A percentile compares a stretch with the other conserved stretches of the same genome.
Evolutionary conservation across 2,888 invertebrate species (phyloP).

Genomic region (Cheilosia grossa): DNA sequence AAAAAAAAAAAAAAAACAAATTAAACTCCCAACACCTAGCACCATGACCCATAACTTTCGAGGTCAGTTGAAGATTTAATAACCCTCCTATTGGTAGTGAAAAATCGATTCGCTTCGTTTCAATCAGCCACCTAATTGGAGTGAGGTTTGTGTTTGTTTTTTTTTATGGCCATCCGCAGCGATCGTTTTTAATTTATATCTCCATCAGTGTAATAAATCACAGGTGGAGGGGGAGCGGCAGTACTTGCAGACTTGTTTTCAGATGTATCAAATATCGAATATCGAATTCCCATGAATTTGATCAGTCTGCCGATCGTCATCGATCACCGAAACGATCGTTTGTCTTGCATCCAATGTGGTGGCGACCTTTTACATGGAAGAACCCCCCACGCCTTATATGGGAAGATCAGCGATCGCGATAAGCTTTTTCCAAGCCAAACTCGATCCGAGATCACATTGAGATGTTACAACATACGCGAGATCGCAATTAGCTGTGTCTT

Average conservation of each 20-base stretch:
- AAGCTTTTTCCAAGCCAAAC: constrained; percentile 41
- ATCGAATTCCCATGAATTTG: constrained; percentile 24
- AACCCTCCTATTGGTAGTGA: constrained; percentile 13
- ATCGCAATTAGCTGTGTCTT: constrained; percentile 62
- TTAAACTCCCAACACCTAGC: constrained; percentile 50
- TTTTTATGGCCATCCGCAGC: constrained; percentile 12
- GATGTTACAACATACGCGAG: constrained; percentile 71
- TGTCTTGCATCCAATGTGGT: constrained; percentile 11
- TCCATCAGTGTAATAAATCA: constrained; percentile 27
- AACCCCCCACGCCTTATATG: constrained; percentile 36
- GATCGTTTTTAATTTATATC: constrained; percentile 35
- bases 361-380: constrained; percentile 62
- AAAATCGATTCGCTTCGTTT: constrained; percentile 15
- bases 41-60: constrained; percentile 49
- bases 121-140: constrained; percentile 53
- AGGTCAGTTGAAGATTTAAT: constrained; percentile 17
- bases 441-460: constrained; percentile 44
- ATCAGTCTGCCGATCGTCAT: constrained; percentile 43
- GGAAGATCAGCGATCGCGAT: constrained; percentile 60
- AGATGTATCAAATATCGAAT: constrained; percentile 9
- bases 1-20: constrained; percentile 29
- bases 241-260: neutral
- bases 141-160: neutral
- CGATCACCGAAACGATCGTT: constrained; percentile 65
- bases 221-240: constrained; percentile 5